Evolutionary conservation across 2,888 invertebrate species (phyloP), one percentile per base, ranked within the genome.

Genomic region (Halictus quadricinctus): DNA sequence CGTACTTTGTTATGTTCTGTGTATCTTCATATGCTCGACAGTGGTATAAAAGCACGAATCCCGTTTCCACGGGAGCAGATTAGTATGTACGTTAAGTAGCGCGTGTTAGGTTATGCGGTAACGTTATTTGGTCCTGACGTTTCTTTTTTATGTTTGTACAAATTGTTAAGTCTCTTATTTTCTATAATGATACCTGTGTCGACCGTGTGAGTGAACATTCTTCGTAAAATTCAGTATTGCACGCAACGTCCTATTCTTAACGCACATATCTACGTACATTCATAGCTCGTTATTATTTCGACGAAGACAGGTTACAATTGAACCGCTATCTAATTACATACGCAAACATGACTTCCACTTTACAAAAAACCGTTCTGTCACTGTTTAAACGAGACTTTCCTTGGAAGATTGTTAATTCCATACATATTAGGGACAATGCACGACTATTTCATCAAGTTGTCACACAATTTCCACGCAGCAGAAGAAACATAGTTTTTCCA

Each of bases 311-410:
- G 77, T 82, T 86, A 81, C n/a, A n/a, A 46, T 46, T 10, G 18
- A 15, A 43, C 13, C 25, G n/a, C 15, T 15, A 21, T 46, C 73
- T 64, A 36, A 69, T 25, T 60, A 36, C 5, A 72, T 8, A 41
- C 58, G 66, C n/a, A 72, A 75, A 81, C 48, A 87, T 87, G 87
- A 78, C 81, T 36, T 77, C 46, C 13, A 72, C 60, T 66, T 29
- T 82, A n/a, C 74, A 80, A 48, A 87, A 77, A 29, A 21, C 76
- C 43, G 21, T 69, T 54, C 41, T 69, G 4, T 60, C 41, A 8
- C 13, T 86, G 13, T 72, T 86, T 13, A 83, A 72, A 54, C 76
- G 72, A 50, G 66, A 54, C 48, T 36, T 81, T 2, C 12, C 69
- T 1, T 46, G 50, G 58, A 60, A 72, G 41, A 21, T 73, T 29